These are phyloP conservation scores for Synaphobranchus kaupii DNA, from an alignment of 2,797 vertebrate species.

Conservation along the genomic window DNA sequence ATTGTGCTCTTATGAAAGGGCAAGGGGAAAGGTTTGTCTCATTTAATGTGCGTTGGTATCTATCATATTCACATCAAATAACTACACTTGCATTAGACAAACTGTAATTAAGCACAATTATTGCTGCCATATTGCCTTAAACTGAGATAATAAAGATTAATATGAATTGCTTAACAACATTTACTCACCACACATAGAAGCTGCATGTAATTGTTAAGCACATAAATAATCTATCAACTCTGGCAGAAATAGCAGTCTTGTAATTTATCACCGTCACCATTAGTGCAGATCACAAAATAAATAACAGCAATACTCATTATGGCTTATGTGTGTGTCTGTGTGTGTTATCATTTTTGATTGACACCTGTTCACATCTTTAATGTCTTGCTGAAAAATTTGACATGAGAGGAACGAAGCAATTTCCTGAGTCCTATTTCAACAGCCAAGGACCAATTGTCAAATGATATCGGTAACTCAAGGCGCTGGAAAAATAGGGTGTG, in stretches of 20 bases:
- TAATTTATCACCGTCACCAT: slow-evolving; percentile 20
- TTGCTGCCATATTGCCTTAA: neutral
- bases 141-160: slow-evolving; percentile 19
- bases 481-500: too few species aligned
- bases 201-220: neutral
- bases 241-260: neutral
- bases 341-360: neutral
- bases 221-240: slow-evolving; percentile 14
- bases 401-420: neutral
- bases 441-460: too few species aligned
- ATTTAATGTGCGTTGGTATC: neutral
- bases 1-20: slow-evolving; percentile 6
- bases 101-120: slow-evolving; percentile 1
- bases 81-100: neutral
- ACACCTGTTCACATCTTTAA: neutral
- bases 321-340: neutral
- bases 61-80: slow-evolving; percentile 14
- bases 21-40: slow-evolving; percentile 12
- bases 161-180: slow-evolving; percentile 1
- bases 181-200: slow-evolving; percentile 2
- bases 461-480: too few species aligned
- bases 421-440: neutral
- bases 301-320: neutral
- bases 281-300: neutral
- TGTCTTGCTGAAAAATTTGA: neutral